Conservation (phyloP, 2,888 invertebrate species). For the Tetheella fluctuosa region DNA sequence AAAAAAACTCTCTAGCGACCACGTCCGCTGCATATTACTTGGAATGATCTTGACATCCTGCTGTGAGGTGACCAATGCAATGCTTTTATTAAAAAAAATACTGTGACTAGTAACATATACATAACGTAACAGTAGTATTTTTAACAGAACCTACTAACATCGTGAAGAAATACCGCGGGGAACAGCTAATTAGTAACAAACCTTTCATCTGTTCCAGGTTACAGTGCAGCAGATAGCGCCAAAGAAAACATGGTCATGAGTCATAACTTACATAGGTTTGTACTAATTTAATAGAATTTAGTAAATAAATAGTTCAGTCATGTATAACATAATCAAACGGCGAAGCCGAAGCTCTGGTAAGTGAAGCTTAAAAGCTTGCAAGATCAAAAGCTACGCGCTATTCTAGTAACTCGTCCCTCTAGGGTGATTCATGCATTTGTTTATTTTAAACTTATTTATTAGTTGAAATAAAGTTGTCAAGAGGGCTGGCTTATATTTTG, state of each 20-base stretch:
- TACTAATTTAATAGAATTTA: constrained; percentile 18
- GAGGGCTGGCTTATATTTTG: neutral
- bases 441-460: neutral
- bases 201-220: constrained; percentile 69
- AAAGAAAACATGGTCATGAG: constrained; percentile 82
- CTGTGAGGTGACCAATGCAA: neutral
- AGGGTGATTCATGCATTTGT: neutral
- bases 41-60: neutral
- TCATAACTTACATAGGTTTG: constrained; percentile 78
- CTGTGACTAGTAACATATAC: no score
- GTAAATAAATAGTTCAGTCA: neutral
- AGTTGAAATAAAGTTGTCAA: neutral
- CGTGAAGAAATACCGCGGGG: no score
- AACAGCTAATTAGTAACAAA: neutral
- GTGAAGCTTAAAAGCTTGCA: constrained; percentile 11
- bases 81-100: neutral
- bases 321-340: neutral
- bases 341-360: constrained; percentile 1
- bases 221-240: constrained; percentile 62
- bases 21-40: constrained; percentile 5
- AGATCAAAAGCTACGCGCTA: neutral
- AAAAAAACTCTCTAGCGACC: neutral
- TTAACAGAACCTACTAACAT: no score
- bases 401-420: neutral
- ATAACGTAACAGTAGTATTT: no score